Evolutionary conservation across 64 coral and sea anemone species (phyloP).

Genomic region (Pocillopora damicornis): DNA sequence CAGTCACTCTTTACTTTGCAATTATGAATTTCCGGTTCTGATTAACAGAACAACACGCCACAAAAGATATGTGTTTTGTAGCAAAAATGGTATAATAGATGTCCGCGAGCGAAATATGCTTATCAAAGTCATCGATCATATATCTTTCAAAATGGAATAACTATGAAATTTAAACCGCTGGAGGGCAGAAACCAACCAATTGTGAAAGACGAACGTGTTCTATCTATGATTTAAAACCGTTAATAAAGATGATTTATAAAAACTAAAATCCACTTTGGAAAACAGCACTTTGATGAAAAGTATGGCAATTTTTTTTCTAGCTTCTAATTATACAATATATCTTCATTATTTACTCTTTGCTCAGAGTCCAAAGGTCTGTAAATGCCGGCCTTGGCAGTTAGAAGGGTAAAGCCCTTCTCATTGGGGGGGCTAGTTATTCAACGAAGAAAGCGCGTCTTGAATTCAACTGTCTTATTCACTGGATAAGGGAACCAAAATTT

Average conservation of each 20-base stretch:
- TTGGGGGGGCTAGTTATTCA: neutral
- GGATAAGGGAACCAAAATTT: neutral
- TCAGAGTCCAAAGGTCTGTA: neutral
- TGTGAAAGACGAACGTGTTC: neutral
- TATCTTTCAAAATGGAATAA: conserved; percentile 10
- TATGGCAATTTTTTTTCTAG: neutral
- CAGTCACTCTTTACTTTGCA: conserved; percentile 42
- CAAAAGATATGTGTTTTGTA: conserved; percentile 50
- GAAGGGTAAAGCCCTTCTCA: neutral
- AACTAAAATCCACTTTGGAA: neutral
- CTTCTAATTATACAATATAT: neutral
- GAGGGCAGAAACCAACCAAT: neutral
- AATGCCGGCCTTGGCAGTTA: neutral
- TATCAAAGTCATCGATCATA: conserved; percentile 19
- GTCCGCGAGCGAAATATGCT: neutral
- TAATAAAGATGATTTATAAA: neutral
- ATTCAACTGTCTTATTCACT: neutral
- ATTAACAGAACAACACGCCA: conserved; percentile 46
- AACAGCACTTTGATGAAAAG: neutral
- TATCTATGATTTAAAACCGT: neutral
- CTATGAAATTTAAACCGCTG: conserved; percentile 10
- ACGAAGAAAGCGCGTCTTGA: neutral
- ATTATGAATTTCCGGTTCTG: conserved; percentile 46
- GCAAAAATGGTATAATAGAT: conserved; percentile 29
- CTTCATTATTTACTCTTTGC: neutral